A percentile compares a stretch with the other conserved stretches of the same genome.
Conservation (phyloP, 1,140 invertebrate species). For the Propsilocerus akamusi region DNA sequence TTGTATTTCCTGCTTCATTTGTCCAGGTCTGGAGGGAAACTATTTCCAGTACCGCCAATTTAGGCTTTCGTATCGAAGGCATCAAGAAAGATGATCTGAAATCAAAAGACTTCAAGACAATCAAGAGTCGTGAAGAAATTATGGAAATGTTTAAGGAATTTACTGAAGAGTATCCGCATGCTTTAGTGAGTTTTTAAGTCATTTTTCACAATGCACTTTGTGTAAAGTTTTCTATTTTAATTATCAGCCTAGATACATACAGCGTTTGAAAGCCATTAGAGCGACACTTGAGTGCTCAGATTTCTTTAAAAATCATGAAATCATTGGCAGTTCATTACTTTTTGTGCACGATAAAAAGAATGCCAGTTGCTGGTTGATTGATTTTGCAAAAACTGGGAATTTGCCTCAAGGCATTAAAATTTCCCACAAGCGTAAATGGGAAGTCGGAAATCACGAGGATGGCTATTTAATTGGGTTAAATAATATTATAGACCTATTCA, state of each 20-base stretch:
- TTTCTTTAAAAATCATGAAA: constrained; percentile 81
- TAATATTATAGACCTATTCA: constrained; percentile 80
- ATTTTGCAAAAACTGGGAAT: constrained; percentile 89
- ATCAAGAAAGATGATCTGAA: constrained; percentile 77
- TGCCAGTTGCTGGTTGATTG: constrained; percentile 91
- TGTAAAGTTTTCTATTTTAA: constrained; percentile 7
- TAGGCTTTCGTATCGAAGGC: constrained; percentile 93
- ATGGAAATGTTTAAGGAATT: constrained; percentile 67
- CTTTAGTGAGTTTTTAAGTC: constrained; percentile 41
- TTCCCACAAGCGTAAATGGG: constrained; percentile 70
- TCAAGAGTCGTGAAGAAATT: constrained; percentile 65
- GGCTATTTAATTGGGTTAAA: constrained; percentile 89
- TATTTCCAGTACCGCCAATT: constrained; percentile 84
- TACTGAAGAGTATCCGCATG: constrained; percentile 54
- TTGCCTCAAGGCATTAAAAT: constrained; percentile 57
- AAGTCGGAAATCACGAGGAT: constrained; percentile 96
- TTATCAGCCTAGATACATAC: constrained; percentile 62
- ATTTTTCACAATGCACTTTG: background rate
- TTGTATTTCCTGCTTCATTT: too few relatives aligned
- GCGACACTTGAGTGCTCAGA: constrained; percentile 60
- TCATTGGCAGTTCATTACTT: constrained; percentile 91
- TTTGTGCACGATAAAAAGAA: constrained; percentile 84
- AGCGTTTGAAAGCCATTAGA: constrained; percentile 65
- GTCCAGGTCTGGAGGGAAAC: constrained; percentile 76
- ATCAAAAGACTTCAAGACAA: constrained; percentile 94